Base-by-base conservation (phyloP, 2,888 invertebrate species). In the Cylloceria caligata region DNA sequence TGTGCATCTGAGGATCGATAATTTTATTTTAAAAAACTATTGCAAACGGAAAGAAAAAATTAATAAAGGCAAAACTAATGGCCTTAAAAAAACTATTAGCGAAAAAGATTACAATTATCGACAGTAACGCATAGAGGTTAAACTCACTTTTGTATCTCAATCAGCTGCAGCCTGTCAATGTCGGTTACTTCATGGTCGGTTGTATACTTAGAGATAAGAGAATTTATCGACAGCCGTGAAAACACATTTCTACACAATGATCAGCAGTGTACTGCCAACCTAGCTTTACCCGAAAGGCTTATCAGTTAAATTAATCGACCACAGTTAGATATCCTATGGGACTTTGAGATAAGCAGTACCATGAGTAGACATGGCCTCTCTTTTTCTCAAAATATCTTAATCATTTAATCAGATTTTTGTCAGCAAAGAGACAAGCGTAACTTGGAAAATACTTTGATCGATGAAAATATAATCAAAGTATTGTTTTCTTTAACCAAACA, bases 1-100 rank as follows among this genome's bases (percentile, higher is more conserved):
- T 95, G 87, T 95, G 94, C 95, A 95, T 95, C 91, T 92, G 83
- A 39, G 85, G 84, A 84, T 64, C 13, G 24, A 69, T 21, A 77
- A 64, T 57, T 34, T 13, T 6, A 60, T 45, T 68, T 19, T 9
- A 36, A 42, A 62, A 39, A 49, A 16, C 27, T 11, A 2, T 57
- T 55, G 16, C 21, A 30, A 49, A 49, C 6, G 24, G 19, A 24
- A 60, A 55, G 52, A n/a, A 34, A 49, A 36, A 49, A 47, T 0
- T 45, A 62, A 62, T n/a, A n/a, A 16, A 39, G 0, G 16, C 6
- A 21, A 30, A 3, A 24, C 2, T 13, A 3, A 24, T 52, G 21
- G 11, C 13, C 1, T 5, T 30, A 30, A 30, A 30, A 30, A 30
- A 30, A 24, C 24, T 24, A 3, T 11, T 24, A 24, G 24, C 0